phyloP scores from a whole-genome alignment of 2,113 vertebrate species.

The Aptenodytes patagonicus region DNA sequence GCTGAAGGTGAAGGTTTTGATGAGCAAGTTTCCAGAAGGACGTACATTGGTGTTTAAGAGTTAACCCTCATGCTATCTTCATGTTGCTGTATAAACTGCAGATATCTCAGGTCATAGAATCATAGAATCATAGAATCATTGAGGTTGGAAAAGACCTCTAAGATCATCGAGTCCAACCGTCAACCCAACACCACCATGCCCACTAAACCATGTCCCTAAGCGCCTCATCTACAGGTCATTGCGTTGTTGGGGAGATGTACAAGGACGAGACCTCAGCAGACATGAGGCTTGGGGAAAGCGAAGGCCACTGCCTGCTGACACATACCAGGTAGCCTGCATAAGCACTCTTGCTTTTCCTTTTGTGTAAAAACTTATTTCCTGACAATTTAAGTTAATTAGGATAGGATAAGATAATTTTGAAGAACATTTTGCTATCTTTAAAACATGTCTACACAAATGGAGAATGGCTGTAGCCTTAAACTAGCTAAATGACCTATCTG shows the following conservation, averaged over 20 bases:
- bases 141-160: too few relatives aligned
- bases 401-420: neutral
- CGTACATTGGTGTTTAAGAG: neutral
- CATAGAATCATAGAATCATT: too few relatives aligned
- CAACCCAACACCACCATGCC: too few relatives aligned
- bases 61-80: neutral
- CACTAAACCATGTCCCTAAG: too few relatives aligned
- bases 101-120: too few relatives aligned
- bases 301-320: neutral
- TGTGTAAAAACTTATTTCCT: neutral
- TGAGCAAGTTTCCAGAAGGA: neutral
- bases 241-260: neutral
- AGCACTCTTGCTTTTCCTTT: neutral
- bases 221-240: too few relatives aligned
- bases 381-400: neutral
- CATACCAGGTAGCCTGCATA: neutral
- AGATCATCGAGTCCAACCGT: too few relatives aligned
- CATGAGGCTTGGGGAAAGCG: neutral
- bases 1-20: neutral
- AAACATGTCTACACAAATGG: neutral
- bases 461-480: neutral
- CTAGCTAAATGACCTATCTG: neutral
- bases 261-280: neutral
- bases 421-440: neutral
- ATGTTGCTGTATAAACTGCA: neutral